Evolutionary conservation across 1,140 invertebrate genomes (phyloP).

Genomic region (fruit fly (Drosophila melanogaster)): DNA sequence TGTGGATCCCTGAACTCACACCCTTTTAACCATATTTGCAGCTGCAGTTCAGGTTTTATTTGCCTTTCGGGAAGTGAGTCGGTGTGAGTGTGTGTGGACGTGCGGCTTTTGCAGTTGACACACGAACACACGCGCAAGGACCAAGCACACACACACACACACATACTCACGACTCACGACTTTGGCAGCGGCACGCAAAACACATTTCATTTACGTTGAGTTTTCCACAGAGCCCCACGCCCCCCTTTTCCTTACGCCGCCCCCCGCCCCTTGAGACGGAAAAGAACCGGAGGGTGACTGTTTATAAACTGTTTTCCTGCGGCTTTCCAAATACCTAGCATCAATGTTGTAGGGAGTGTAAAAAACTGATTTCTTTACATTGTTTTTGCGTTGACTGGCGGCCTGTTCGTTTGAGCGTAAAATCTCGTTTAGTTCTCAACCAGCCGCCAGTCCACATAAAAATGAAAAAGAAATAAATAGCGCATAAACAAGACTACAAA

Average conservation of each 20-base stretch:
- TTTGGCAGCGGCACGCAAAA: slow-evolving; percentile 67
- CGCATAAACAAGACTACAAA: slow-evolving; percentile 14
- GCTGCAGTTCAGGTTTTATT: slow-evolving; percentile 57
- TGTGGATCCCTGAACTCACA: neutral
- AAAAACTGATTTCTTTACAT: slow-evolving; percentile 54
- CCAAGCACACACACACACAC: slow-evolving; percentile 6
- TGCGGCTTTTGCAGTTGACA: slow-evolving; percentile 79
- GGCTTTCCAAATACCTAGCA: slow-evolving; percentile 67
- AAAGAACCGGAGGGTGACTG: slow-evolving; percentile 14
- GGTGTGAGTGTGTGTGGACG: slow-evolving; percentile 37
- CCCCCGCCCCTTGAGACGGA: neutral
- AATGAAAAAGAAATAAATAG: slow-evolving; percentile 32
- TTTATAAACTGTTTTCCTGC: slow-evolving; percentile 63
- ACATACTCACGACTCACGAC: slow-evolving; percentile 19
- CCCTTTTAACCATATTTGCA: slow-evolving; percentile 22
- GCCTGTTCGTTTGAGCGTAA: slow-evolving; percentile 51
- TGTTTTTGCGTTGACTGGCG: slow-evolving; percentile 26
- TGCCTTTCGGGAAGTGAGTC: slow-evolving; percentile 26
- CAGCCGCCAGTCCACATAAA: slow-evolving; percentile 43
- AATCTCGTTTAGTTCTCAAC: slow-evolving; percentile 65
- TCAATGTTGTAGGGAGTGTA: slow-evolving; percentile 48
- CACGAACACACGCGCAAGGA: slow-evolving; percentile 51
- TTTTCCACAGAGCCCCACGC: slow-evolving; percentile 53
- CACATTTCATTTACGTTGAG: slow-evolving; percentile 80
- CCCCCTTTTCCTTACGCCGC: slow-evolving; percentile 5